phyloP scores from a whole-genome alignment of 2,888 invertebrate species.

The Ornithoptera alexandrae region DNA sequence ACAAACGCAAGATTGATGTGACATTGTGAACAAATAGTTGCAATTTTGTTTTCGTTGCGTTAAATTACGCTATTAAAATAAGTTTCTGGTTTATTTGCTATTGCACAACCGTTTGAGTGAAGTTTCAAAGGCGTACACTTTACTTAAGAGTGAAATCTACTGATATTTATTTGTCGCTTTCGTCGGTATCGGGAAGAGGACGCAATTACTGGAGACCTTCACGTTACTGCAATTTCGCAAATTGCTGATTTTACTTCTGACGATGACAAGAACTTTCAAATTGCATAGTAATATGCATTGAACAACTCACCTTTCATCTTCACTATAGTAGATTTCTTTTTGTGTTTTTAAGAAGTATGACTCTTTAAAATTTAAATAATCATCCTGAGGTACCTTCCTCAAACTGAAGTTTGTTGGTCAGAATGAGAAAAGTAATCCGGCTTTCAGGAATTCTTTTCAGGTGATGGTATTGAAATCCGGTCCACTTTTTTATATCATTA shows the following conservation, averaged over 20 bases:
- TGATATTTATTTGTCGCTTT: conserved; percentile 69
- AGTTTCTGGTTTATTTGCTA: conserved; percentile 2
- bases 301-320: conserved; percentile 45
- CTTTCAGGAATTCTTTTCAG: too few species aligned
- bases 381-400: too few species aligned
- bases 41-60: conserved; percentile 21
- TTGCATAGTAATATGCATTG: conserved; percentile 67
- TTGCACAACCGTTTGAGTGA: conserved; percentile 4
- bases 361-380: not conserved
- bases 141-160: conserved; percentile 48
- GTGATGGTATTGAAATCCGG: too few species aligned
- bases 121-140: conserved; percentile 28
- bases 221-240: conserved; percentile 71
- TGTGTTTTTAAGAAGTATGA: conserved; percentile 35
- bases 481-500: too few species aligned
- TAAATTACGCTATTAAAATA: conserved; percentile 18
- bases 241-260: conserved; percentile 70
- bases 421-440: too few species aligned
- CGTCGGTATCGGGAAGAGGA: conserved; percentile 56
- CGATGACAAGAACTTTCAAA: conserved; percentile 64
- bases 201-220: conserved; percentile 64
- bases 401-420: too few species aligned
- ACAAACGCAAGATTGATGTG: conserved; percentile 15
- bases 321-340: conserved; percentile 41
- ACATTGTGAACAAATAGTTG: conserved; percentile 3